Evolutionary conservation across 2,113 vertebrate species (phyloP).

Genomic region (Campylomormyrus numenius): DNA sequence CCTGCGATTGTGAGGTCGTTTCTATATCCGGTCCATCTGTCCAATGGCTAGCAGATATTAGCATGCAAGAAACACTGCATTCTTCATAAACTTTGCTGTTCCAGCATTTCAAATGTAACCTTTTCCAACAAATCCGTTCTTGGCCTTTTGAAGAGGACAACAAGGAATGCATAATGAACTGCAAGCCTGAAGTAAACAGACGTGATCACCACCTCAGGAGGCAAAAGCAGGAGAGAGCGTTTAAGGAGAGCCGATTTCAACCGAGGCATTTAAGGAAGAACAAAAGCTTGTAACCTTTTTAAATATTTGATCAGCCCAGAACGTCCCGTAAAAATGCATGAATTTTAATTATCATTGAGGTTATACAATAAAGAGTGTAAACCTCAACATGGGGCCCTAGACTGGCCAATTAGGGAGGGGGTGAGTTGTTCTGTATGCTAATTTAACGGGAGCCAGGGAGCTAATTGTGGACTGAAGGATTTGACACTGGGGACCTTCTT

Average conservation of each 20-base stretch:
- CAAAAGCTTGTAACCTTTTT: constrained; percentile 9
- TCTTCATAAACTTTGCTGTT: constrained; percentile 11
- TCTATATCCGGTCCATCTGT: not conserved
- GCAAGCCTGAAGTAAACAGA: not conserved
- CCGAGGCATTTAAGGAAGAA: constrained; percentile 10
- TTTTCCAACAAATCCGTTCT: constrained; percentile 4
- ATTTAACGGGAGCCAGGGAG: not conserved
- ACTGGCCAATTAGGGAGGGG: not conserved
- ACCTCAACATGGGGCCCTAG: not conserved
- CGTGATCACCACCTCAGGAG: not conserved
- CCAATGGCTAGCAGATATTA: not conserved
- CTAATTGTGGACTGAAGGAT: not conserved
- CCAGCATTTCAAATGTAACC: constrained; percentile 19
- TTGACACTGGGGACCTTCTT: not conserved
- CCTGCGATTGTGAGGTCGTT: not conserved
- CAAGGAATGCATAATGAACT: not conserved
- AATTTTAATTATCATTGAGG: constrained; percentile 10
- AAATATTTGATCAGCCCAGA: constrained; percentile 5
- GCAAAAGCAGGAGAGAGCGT: not conserved
- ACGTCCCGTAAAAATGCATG: not conserved
- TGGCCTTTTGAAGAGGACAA: not conserved
- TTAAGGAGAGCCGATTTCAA: not conserved
- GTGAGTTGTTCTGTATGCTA: not conserved
- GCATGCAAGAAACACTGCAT: constrained; percentile 4
- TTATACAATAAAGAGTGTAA: not conserved